Conservation (phyloP, 2,113 vertebrate genomes). For the Peromyscus leucopus region DNA sequence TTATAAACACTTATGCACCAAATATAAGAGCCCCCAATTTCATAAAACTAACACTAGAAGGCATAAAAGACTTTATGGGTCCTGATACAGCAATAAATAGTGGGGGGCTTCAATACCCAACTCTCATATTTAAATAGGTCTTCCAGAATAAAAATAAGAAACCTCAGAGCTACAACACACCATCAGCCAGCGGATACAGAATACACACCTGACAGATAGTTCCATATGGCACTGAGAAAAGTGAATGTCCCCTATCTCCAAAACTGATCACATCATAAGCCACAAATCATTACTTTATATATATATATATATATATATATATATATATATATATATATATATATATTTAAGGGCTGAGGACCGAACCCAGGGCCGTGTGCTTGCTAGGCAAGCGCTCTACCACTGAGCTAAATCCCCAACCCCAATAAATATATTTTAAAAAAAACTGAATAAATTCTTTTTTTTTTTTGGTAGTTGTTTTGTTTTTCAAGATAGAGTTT, state of each 20-base stretch:
- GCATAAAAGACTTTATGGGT: not conserved
- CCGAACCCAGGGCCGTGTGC: no score
- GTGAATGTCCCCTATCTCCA: no score
- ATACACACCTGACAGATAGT: not conserved
- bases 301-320: no score
- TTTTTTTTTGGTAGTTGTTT: not conserved
- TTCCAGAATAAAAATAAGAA: not conserved
- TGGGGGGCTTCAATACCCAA: not conserved
- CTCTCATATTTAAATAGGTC: not conserved
- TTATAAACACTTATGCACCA: not conserved
- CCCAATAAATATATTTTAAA: not conserved
- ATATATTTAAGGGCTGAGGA: no score
- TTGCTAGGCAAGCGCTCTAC: no score
- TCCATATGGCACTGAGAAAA: no score
- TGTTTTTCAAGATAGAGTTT: not conserved
- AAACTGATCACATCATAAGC: not conserved
- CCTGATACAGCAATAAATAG: not conserved
- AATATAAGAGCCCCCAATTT: not conserved
- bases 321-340: no score
- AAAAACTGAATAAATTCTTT: not conserved
- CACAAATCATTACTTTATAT: not conserved
- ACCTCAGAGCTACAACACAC: not conserved
- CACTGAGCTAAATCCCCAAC: no score
- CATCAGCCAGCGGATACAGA: not conserved
- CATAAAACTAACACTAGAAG: not conserved